phyloP scores from a whole-genome alignment of 2,797 vertebrate genomes.

The Hozukius guyotensis region DNA sequence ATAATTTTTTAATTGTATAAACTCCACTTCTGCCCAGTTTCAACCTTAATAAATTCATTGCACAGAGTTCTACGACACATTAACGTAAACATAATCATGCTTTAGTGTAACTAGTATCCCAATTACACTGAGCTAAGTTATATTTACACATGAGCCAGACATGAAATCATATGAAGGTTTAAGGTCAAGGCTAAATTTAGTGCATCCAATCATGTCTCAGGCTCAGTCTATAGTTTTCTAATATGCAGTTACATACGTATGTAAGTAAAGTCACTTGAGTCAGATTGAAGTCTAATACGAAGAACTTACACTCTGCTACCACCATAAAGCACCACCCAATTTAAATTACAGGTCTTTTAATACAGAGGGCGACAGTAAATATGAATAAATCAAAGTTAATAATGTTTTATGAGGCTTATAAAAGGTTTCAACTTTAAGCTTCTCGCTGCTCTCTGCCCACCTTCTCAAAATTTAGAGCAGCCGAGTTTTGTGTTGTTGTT shows the following conservation, averaged over 20 bases:
- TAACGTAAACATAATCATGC: neutral
- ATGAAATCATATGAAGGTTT: neutral
- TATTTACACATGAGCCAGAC: neutral
- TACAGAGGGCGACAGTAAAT: neutral
- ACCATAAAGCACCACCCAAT: neutral
- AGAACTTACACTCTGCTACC: neutral
- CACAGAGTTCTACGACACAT: neutral
- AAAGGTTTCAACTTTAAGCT: neutral
- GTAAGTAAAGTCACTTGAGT: neutral
- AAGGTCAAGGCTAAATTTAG: neutral
- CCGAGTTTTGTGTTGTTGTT: slow-evolving; percentile 19
- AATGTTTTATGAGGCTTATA: neutral
- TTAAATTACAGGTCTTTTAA: too few species aligned
- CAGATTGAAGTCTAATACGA: neutral
- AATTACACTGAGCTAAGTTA: neutral
- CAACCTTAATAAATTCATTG: neutral
- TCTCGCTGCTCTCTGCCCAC: neutral
- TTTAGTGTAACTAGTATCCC: neutral
- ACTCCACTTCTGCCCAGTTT: neutral
- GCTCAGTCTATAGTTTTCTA: neutral
- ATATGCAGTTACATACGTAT: too few species aligned
- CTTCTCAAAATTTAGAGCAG: neutral
- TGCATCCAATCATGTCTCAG: neutral
- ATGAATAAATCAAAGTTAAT: neutral
- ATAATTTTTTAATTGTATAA: neutral